phyloP scores from a whole-genome alignment of 1,140 invertebrate species.

The Ceratina japonica region DNA sequence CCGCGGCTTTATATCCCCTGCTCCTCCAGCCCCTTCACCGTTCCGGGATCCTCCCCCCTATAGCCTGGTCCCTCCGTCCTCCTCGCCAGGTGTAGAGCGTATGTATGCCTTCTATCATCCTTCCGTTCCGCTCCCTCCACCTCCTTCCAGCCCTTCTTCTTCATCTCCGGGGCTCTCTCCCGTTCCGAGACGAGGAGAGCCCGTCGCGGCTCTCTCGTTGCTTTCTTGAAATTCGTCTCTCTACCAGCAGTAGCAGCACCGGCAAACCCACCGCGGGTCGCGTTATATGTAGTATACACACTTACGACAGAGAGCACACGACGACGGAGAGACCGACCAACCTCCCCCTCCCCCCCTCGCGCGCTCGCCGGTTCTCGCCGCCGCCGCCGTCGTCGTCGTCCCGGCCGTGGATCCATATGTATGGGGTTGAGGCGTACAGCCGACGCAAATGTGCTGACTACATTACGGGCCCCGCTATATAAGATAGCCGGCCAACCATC shows the following conservation, averaged over 20 bases:
- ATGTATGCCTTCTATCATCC: constrained; percentile 47
- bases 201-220: constrained; percentile 34
- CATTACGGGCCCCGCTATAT: constrained; percentile 74
- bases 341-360: constrained; percentile 33
- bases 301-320: constrained; percentile 33
- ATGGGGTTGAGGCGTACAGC: constrained; percentile 72
- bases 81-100: constrained; percentile 26
- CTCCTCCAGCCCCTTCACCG: constrained; percentile 32
- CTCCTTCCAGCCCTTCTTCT: constrained; percentile 43
- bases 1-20: neutral
- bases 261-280: constrained; percentile 5
- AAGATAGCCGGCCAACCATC: constrained; percentile 74
- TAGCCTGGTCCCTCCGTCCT: constrained; percentile 36
- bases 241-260: constrained; percentile 43
- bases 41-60: constrained; percentile 20
- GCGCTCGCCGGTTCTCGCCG: neutral
- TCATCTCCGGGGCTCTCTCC: constrained; percentile 19
- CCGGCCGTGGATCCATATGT: constrained; percentile 73
- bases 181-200: constrained; percentile 11
- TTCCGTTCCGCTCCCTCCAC: constrained; percentile 38
- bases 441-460: constrained; percentile 77
- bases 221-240: constrained; percentile 70
- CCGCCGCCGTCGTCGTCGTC: constrained; percentile 28
- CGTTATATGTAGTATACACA: constrained; percentile 39
- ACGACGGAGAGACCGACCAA: constrained; percentile 31